Base-by-base conservation (phyloP, 2,113 vertebrate genomes). In the Chrysemys picta region DNA sequence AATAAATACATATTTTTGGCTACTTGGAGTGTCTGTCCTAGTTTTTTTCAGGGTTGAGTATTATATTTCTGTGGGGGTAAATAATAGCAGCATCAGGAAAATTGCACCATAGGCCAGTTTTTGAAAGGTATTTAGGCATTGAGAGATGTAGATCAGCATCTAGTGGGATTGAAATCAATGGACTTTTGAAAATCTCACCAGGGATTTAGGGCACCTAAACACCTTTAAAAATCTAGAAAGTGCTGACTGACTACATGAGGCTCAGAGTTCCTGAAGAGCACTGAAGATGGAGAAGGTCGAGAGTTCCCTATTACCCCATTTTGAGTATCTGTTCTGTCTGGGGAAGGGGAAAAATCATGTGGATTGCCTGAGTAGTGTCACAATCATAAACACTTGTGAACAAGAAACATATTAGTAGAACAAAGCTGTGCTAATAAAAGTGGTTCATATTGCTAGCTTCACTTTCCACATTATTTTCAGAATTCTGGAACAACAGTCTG, bases 181-280 rank as follows among this genome's bases (percentile, higher is more conserved):
- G 35, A 72, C n/a, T 72, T 72, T 72, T n/a, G n/a, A 72, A 72
- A 72, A 22, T 21, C 65, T n/a, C 65, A 72, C 65, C n/a, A 38
- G n/a, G 19, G n/a, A 38, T 72, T 72, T 72, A 72, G 19, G 19
- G 2, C 16, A n/a, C 14, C 62, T 19, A 69, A 69, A 69, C n/a
- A 9, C 6, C 16, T 65, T n/a, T 65, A 65, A 65, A 65, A 65
- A 65, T n/a, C 62, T 65, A 16, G 14, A 19, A 42, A 76, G 22
- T 76, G 38, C 72, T 42, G 38, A 45, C 22, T 42, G 38, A 21
- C 72, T 38, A 76, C 72, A 45, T 25, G 38, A 76, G n/a, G 72
- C 25, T 76, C 22, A 25, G 5, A 76, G 89, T 93, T 95, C 85
- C 53, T 49, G 84, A 85, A 96, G 88, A 87, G 85, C 69, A 82